phyloP scores from a whole-genome alignment of 2,113 vertebrate species.

The Cranoglanis bouderius region DNA sequence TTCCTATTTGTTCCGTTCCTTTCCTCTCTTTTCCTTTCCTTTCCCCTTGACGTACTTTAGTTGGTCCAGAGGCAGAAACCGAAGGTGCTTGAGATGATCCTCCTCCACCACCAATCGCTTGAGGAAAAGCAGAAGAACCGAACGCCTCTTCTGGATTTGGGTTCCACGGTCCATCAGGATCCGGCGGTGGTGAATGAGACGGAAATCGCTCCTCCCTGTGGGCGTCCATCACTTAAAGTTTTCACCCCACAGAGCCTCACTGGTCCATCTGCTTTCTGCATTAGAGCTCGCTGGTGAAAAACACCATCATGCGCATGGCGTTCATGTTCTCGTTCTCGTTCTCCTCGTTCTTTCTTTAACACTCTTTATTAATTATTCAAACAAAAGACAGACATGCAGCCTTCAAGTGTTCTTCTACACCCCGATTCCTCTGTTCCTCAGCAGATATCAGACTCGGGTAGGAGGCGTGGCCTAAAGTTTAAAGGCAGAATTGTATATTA shows the following conservation, averaged over 20 bases:
- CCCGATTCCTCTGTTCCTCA: not conserved
- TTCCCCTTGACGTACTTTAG: not conserved
- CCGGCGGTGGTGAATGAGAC: constrained; percentile 53
- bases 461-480: not conserved
- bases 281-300: constrained; percentile 56
- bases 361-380: not conserved
- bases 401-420: not conserved
- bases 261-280: constrained; percentile 59
- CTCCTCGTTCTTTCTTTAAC: not conserved
- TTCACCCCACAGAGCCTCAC: constrained; percentile 54
- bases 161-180: constrained; percentile 61
- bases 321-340: not conserved
- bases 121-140: constrained; percentile 57
- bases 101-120: not conserved
- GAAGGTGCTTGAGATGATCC: not conserved
- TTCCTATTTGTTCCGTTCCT: not conserved
- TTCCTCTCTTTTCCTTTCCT: not conserved
- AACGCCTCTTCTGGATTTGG: constrained; percentile 54
- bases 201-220: constrained; percentile 41
- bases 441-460: not conserved
- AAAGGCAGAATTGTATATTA: not conserved
- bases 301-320: not conserved
- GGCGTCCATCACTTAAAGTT: constrained; percentile 58
- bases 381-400: not conserved
- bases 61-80: not conserved